phyloP scores from a whole-genome alignment of 2,888 invertebrate genomes.

The Dynastes grantii region DNA sequence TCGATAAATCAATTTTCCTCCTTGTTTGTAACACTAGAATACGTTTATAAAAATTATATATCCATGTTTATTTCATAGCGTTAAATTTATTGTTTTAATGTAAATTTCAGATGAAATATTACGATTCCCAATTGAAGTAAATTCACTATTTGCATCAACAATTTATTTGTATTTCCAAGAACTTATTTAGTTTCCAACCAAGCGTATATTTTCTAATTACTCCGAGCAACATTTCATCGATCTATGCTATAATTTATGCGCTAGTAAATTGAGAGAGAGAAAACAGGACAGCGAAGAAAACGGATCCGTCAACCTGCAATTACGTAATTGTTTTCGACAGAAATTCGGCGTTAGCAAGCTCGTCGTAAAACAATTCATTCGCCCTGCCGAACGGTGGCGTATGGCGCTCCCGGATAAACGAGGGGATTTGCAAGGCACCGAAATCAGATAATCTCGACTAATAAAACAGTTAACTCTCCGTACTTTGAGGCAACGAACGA shows the following conservation, averaged over 20 bases:
- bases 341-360: constrained; percentile 22
- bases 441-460: constrained; percentile 47
- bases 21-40: too few species aligned
- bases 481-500: constrained; percentile 54
- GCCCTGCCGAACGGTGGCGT: neutral
- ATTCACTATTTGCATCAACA: too few species aligned
- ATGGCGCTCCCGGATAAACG: constrained; percentile 22
- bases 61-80: too few species aligned
- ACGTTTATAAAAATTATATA: too few species aligned
- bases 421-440: constrained; percentile 41
- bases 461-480: constrained; percentile 49
- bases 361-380: constrained; percentile 42
- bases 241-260: neutral
- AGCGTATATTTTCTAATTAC: too few species aligned
- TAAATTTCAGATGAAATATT: too few species aligned
- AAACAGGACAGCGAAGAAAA: neutral
- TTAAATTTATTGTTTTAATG: too few species aligned
- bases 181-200: too few species aligned
- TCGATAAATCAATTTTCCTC: too few species aligned
- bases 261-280: neutral
- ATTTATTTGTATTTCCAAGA: too few species aligned
- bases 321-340: constrained; percentile 35
- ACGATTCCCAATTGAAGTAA: too few species aligned
- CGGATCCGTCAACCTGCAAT: constrained; percentile 20
- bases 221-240: neutral